A percentile compares a stretch with the other conserved stretches of the same genome.
Evolutionary conservation across 2,888 invertebrate species (phyloP).

Genomic region (Cepaea hortensis): DNA sequence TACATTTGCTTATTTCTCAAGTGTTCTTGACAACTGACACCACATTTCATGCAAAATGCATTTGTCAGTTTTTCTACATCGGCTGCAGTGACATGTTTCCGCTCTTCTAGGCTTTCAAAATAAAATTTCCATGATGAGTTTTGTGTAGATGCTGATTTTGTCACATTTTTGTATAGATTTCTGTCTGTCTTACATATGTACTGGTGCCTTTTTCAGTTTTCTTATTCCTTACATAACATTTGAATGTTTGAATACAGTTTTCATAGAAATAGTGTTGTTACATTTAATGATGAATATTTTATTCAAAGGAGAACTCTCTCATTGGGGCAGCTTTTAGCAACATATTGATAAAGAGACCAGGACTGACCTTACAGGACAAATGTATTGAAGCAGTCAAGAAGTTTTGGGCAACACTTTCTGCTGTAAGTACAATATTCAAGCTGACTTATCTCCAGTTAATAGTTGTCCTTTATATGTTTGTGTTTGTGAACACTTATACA

Average conservation of each 20-base stretch:
- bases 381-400: constrained; percentile 43
- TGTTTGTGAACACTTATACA: no score
- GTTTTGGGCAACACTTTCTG: constrained; percentile 40
- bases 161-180: not conserved
- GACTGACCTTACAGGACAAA: constrained; percentile 41
- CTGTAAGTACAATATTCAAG: constrained; percentile 18
- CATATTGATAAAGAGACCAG: constrained; percentile 37
- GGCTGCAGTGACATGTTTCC: no score
- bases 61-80: not conserved
- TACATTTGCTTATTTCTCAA: not conserved
- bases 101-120: no score
- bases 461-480: not conserved
- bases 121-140: not conserved
- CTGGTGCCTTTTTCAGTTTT: not conserved
- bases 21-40: not conserved
- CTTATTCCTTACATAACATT: not conserved
- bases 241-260: not conserved
- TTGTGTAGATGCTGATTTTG: not conserved
- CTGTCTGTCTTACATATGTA: not conserved
- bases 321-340: constrained; percentile 40
- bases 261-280: not conserved
- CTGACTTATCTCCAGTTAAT: not conserved
- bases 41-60: not conserved
- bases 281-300: not conserved
- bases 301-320: constrained; percentile 42